phyloP scores from a whole-genome alignment of 2,113 vertebrate species.

The Australoheros scitulus region DNA sequence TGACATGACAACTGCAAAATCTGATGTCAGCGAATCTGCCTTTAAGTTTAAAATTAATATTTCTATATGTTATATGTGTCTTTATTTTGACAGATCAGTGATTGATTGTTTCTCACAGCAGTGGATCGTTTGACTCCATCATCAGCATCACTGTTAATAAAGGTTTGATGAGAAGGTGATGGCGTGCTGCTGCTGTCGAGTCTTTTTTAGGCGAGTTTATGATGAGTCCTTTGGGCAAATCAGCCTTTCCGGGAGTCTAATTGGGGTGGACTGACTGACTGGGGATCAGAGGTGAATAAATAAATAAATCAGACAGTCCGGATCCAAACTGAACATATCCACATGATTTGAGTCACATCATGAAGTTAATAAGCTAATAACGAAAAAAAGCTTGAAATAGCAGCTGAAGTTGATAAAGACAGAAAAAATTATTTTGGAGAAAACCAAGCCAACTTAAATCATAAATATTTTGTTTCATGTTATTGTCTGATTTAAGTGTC shows the following conservation, averaged over 20 bases:
- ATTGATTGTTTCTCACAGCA: not conserved
- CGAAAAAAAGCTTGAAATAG: not conserved
- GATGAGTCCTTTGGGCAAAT: not conserved
- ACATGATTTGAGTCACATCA: too few relatives aligned
- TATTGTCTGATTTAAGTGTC: not conserved
- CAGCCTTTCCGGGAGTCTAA: slow-evolving; percentile 11
- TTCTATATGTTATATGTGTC: not conserved
- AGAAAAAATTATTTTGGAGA: not conserved
- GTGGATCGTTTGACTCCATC: not conserved
- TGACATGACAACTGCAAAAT: not conserved
- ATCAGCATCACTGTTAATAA: not conserved
- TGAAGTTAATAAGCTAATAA: not conserved
- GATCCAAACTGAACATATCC: not conserved
- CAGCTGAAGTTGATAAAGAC: not conserved
- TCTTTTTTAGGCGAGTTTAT: not conserved
- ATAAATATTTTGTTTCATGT: not conserved
- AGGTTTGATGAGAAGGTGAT: not conserved
- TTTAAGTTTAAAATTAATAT: not conserved
- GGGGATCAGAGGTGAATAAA: not conserved
- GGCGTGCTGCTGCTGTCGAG: not conserved
- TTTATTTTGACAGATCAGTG: not conserved
- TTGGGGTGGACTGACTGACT: not conserved
- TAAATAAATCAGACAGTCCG: too few relatives aligned
- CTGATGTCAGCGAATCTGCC: not conserved
- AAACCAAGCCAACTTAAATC: not conserved